phyloP scores from a whole-genome alignment of 2,113 vertebrate species.

The Marmota monax region DNA sequence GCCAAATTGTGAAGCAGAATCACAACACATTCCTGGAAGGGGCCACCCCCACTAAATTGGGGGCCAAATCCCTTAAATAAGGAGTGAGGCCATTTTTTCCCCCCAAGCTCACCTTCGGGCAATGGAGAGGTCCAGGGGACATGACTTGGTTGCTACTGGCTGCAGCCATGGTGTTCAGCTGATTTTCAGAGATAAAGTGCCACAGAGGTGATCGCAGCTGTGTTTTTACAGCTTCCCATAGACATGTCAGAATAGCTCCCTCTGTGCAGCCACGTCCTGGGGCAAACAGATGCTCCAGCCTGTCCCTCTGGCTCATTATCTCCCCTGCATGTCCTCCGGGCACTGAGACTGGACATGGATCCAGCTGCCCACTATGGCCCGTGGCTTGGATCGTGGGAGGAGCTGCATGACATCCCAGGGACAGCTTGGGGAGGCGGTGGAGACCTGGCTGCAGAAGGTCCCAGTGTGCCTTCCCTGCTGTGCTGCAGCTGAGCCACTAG shows the following conservation, averaged over 20 bases:
- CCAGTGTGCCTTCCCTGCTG: neutral
- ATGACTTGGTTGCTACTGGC: conserved; percentile 92
- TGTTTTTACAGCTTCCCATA: conserved; percentile 99
- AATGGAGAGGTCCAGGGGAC: conserved; percentile 96
- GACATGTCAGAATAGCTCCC: conserved; percentile 98
- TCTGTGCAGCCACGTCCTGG: conserved; percentile 99
- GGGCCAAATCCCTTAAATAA: conserved; percentile 98
- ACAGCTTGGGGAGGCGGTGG: neutral
- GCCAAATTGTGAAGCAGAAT: neutral
- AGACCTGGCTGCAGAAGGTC: neutral
- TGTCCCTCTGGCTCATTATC: conserved; percentile 97
- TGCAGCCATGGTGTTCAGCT: conserved; percentile 95
- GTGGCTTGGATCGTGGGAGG: neutral
- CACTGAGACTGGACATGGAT: conserved; percentile 71
- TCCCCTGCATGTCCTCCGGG: conserved; percentile 88
- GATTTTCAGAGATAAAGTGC: conserved; percentile 96
- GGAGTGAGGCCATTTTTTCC: conserved; percentile 94
- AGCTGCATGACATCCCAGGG: neutral
- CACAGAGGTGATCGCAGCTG: conserved; percentile 97
- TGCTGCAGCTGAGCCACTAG: neutral
- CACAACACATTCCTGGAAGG: conserved; percentile 92
- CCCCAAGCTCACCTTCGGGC: conserved; percentile 97
- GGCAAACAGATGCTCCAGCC: conserved; percentile 97
- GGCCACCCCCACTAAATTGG: conserved; percentile 98
- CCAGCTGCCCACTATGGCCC: neutral